Evolutionary conservation across 2,888 invertebrate genomes (phyloP).

Genomic region (Ditula angustiorana): DNA sequence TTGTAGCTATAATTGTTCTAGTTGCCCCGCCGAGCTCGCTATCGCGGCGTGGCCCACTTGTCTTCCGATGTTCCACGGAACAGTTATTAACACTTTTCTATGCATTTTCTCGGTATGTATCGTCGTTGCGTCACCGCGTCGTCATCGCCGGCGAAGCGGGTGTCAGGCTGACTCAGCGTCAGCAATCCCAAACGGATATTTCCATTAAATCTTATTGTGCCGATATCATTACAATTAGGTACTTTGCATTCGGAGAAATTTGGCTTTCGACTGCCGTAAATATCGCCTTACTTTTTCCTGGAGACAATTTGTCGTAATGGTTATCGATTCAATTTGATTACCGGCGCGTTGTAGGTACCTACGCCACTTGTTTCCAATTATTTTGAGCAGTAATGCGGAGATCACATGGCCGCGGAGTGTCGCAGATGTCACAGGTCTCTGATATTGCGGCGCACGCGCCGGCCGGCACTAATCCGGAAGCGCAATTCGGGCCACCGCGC

Average conservation of each 20-base stretch:
- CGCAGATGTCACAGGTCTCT: not conserved
- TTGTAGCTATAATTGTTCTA: slow-evolving; percentile 24
- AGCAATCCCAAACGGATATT: slow-evolving; percentile 5
- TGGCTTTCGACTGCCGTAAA: slow-evolving; percentile 8
- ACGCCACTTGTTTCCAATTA: slow-evolving; percentile 28
- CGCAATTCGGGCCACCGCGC: slow-evolving; percentile 59
- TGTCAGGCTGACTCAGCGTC: not conserved
- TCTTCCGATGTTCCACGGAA: slow-evolving; percentile 16
- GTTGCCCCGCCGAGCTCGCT: slow-evolving; percentile 7
- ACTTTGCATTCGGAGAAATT: slow-evolving; percentile 31
- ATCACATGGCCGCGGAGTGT: slow-evolving; percentile 4
- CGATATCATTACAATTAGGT: slow-evolving; percentile 14
- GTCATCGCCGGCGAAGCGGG: slow-evolving; percentile 15
- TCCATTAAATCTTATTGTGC: slow-evolving; percentile 1
- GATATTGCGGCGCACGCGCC: slow-evolving; percentile 8
- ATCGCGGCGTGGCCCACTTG: slow-evolving; percentile 11
- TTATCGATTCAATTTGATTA: slow-evolving; percentile 20
- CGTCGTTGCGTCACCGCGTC: slow-evolving; percentile 13
- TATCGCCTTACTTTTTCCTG: slow-evolving; percentile 4
- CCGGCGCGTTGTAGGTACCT: not conserved
- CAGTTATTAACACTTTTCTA: slow-evolving; percentile 19
- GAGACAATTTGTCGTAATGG: slow-evolving; percentile 23
- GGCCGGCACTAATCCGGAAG: slow-evolving; percentile 64
- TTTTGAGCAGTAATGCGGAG: slow-evolving; percentile 21
- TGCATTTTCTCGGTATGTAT: slow-evolving; percentile 21